Evolutionary conservation across 2,113 vertebrate genomes (phyloP), one percentile per base, ranked within the genome.

Genomic region (Columba livia): DNA sequence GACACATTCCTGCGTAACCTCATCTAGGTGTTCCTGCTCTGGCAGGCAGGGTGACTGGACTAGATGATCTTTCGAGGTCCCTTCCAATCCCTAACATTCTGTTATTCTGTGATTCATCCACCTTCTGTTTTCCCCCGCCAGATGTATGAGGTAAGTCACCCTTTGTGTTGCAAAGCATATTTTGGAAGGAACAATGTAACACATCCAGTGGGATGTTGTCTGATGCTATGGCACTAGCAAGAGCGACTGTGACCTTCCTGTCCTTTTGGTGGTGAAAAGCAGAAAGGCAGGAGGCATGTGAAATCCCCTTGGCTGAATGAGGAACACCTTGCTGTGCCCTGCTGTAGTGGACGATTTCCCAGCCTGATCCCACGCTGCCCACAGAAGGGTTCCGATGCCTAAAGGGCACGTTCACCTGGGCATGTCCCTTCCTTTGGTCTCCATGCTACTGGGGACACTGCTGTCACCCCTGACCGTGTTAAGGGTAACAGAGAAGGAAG

Each of bases 211-310:
- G 17, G 58, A 29, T 7, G 12, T 4, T 26, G 26, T 20, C 64
- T 13, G 48, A 23, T n/a, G 65, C 31, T 10, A 51, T 13, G n/a
- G 18, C 18, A 0, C 17, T 16, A 31, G 19, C 8, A 2, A 6
- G 26, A 18, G 4, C 4, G 0, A 3, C 25, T 1, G 10, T 14
- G 32, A 7, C 4, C 11, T 94, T 96, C 83, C 96, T 96, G 97
- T 95, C 86, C 94, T 98, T 96, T 60, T 21, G 85, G 87, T 47
- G 94, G 95, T 92, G 96, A 97, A 97, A 97, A 88, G 96, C 75
- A 86, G 77, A 67, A 62, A 88, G 87, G 92, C 82, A 25, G 51
- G 89, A 92, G 84, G 67, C 54, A 17, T 0, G 7, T 50, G 77
- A 92, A 93, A 83, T 79, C 61, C 79, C 77, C 29, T 85, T 74